Evolutionary conservation across 2,113 vertebrate species (phyloP).

Genomic region (Ondatra zibethicus): DNA sequence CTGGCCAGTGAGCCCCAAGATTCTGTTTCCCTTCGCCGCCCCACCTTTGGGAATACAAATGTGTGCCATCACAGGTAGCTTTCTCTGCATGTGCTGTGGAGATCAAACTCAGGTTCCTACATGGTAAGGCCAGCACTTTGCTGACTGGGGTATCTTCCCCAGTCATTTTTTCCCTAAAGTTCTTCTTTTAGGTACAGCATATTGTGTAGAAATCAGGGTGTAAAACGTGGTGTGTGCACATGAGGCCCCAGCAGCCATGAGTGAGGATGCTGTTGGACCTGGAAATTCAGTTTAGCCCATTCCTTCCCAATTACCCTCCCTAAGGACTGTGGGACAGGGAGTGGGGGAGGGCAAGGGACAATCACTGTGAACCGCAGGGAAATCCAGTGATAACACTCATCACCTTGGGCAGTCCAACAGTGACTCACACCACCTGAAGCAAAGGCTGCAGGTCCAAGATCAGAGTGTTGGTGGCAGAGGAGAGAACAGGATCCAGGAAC

Average conservation of each 20-base stretch:
- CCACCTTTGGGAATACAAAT: background rate
- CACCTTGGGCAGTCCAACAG: background rate
- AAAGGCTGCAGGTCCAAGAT: background rate
- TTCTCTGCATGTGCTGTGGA: background rate
- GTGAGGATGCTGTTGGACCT: background rate
- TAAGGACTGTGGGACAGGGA: background rate
- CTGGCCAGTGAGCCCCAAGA: background rate
- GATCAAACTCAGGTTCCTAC: background rate
- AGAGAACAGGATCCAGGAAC: background rate
- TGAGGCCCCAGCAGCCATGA: background rate
- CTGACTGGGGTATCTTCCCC: background rate
- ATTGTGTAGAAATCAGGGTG: background rate
- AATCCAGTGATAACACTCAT: background rate
- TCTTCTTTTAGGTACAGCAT: background rate
- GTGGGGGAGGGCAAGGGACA: rapidly evolving
- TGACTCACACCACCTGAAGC: background rate
- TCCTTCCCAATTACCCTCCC: background rate
- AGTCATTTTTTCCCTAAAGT: background rate
- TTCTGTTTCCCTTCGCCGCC: background rate
- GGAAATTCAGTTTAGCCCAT: background rate
- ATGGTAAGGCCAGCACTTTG: background rate
- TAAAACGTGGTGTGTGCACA: background rate
- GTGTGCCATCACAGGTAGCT: background rate
- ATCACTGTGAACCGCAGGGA: background rate
- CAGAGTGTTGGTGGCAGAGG: background rate